These are phyloP conservation scores for Tholera decimalis DNA, from an alignment of 2,888 invertebrate genomes.

Conservation along the genomic window DNA sequence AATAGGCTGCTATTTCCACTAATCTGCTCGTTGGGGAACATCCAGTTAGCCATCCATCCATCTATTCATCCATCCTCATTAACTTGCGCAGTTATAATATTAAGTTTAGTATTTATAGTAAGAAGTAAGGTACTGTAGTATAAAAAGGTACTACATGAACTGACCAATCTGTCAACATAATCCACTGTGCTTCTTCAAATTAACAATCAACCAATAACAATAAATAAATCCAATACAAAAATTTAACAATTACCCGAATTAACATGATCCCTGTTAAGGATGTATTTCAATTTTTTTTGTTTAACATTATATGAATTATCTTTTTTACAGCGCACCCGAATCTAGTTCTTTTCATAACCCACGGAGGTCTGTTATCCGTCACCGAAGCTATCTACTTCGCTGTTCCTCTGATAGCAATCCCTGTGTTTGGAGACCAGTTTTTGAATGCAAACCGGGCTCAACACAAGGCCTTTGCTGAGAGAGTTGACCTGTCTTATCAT, in stretches of 20 bases:
- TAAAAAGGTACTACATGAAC: no score
- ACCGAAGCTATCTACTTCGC: conserved; percentile 75
- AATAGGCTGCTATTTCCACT: no score
- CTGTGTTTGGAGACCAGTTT: conserved; percentile 77
- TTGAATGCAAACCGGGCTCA: conserved; percentile 71
- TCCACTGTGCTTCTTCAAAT: background rate
- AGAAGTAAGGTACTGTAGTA: no score
- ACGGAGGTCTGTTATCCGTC: conserved; percentile 77
- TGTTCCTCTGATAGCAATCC: conserved; percentile 75
- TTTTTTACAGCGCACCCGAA: conserved; percentile 75
- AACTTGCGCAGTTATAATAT: no score
- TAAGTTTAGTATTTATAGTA: no score
- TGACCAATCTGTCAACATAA: no score
- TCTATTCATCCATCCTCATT: no score
- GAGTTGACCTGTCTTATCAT: conserved; percentile 66
- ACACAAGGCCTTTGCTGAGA: conserved; percentile 70
- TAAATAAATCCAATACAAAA: background rate
- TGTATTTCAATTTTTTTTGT: no score
- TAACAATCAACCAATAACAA: background rate
- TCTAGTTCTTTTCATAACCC: conserved; percentile 75
- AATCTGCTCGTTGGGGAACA: no score
- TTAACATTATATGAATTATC: background rate
- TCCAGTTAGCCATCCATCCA: no score
- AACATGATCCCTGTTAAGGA: background rate
- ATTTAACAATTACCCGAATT: background rate